Percentiles rank a stretch among this genome's conserved stretches.
These are phyloP conservation scores for Osmoderma eremita DNA, from an alignment of 2,888 invertebrate genomes.

Conservation along the genomic window DNA sequence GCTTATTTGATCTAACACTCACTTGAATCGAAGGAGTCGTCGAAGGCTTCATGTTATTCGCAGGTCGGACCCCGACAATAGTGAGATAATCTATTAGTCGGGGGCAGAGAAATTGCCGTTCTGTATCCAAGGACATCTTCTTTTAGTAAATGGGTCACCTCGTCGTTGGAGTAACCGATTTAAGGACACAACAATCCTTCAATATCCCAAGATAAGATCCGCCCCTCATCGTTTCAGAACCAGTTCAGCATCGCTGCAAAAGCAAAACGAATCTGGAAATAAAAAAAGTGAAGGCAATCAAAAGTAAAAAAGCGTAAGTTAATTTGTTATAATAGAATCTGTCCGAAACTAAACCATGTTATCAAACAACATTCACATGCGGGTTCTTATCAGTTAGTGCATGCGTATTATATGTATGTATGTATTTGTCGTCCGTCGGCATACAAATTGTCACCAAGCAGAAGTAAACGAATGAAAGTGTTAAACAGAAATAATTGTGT, in stretches of 20 bases:
- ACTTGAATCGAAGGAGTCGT: conserved; percentile 84
- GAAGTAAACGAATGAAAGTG: background rate
- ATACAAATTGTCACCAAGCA: background rate
- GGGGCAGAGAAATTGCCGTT: conserved; percentile 85
- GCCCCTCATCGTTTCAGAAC: background rate
- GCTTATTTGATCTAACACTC: conserved; percentile 48
- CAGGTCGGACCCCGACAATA: conserved; percentile 91
- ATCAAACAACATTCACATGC: conserved; percentile 21
- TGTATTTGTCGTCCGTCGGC: background rate
- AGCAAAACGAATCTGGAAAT: background rate
- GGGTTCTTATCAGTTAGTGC: conserved; percentile 33
- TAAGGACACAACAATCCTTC: conserved; percentile 22
- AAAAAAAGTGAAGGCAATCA: background rate
- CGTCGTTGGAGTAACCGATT: conserved; percentile 39
- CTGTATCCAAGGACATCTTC: conserved; percentile 69
- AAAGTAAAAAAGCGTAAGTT: too few relatives aligned
- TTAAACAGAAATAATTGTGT: too few relatives aligned
- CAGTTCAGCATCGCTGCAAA: conserved; percentile 10
- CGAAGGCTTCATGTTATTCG: conserved; percentile 71
- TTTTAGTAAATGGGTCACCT: conserved; percentile 56
- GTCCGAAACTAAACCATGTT: background rate
- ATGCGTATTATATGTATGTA: too few relatives aligned
- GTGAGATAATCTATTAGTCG: conserved; percentile 95
- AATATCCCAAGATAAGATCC: background rate
- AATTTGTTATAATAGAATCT: too few relatives aligned